Evolutionary conservation across 92 coral and sea anemone genomes (phyloP).

Genomic region (Ricordea florida): DNA sequence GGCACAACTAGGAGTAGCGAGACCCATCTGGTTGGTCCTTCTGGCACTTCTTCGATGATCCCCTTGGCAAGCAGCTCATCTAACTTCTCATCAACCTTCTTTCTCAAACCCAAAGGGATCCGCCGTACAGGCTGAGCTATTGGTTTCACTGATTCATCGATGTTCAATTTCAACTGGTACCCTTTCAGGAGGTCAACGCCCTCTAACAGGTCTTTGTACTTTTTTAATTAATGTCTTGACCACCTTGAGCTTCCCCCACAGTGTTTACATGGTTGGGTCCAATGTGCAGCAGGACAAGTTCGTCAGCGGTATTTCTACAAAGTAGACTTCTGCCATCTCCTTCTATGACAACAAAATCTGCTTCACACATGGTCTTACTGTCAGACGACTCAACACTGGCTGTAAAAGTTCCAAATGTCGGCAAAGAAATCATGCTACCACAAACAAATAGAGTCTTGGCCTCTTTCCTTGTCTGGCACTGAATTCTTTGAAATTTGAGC

Average conservation of each 20-base stretch:
- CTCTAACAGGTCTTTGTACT: no score
- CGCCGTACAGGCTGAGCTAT: conserved; percentile 14
- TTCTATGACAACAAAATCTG: not conserved
- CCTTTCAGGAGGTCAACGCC: no score
- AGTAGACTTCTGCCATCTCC: not conserved
- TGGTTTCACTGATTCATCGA: no score
- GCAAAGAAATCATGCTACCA: conserved; percentile 5
- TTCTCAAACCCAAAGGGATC: conserved; percentile 4
- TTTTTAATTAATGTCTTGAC: not conserved
- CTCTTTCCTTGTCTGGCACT: no score
- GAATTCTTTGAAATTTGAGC: no score
- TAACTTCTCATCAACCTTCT: conserved; percentile 5
- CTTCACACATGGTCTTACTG: not conserved
- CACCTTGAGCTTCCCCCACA: not conserved
- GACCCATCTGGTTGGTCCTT: conserved; percentile 34
- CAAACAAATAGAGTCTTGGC: not conserved
- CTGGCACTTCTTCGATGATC: conserved; percentile 20
- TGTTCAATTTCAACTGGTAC: no score
- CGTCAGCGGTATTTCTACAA: not conserved
- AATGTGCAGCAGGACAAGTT: not conserved
- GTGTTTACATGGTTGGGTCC: not conserved
- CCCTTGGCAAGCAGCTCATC: not conserved
- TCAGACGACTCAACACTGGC: not conserved
- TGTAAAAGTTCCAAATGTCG: conserved; percentile 21
- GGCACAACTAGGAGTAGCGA: conserved; percentile 14